Percentiles rank a stretch among this genome's conserved stretches.
Conservation (phyloP, 2,797 vertebrate species). For the Tympanoctomys barrerae region DNA sequence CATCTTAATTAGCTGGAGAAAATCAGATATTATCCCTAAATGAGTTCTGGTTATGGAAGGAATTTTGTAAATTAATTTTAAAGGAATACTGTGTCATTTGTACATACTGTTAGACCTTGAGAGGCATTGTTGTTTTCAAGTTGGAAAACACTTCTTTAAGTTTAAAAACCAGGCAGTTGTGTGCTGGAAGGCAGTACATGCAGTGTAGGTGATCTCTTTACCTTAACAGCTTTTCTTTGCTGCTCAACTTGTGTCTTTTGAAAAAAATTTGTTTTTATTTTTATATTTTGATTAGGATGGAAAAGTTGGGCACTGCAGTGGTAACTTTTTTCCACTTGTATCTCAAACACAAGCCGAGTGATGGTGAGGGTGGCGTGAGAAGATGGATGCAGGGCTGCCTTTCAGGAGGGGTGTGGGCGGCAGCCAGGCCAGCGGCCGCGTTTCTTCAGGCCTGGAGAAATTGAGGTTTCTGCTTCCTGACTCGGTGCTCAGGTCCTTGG, state of each 20-base stretch:
- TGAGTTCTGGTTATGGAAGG: slow-evolving; percentile 17
- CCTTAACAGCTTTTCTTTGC: background rate
- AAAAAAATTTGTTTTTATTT: background rate
- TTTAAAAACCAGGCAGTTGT: background rate
- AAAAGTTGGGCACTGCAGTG: background rate
- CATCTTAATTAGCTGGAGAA: background rate
- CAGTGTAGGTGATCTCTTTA: background rate
- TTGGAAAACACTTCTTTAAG: slow-evolving; percentile 5
- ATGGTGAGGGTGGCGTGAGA: background rate
- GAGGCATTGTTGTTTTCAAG: background rate
- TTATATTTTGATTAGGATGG: background rate
- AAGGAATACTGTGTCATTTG: background rate
- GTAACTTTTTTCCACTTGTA: background rate
- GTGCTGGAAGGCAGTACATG: background rate
- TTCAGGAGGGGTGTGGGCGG: background rate
- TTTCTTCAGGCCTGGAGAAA: background rate
- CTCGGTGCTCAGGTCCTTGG: background rate
- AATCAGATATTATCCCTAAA: background rate
- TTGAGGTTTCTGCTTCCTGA: background rate
- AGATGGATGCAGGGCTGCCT: background rate
- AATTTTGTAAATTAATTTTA: slow-evolving; percentile 31
- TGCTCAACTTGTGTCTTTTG: background rate
- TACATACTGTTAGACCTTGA: slow-evolving; percentile 29
- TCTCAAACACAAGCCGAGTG: background rate
- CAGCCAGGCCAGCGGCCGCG: background rate